Conservation (phyloP, 1,140 invertebrate species). For the Zaprionus camerounensis region DNA sequence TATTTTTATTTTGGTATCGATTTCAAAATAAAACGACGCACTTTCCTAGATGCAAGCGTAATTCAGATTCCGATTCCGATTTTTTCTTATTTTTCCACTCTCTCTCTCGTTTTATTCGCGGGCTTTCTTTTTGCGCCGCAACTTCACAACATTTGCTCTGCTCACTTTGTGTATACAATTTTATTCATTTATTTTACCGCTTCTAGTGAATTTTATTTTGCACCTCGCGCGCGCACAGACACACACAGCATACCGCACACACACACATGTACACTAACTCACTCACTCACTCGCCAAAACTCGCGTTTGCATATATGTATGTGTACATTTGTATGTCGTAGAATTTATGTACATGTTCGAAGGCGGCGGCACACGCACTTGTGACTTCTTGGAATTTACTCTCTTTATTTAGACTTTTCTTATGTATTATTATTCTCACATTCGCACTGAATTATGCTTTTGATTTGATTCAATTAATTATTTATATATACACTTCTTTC, state of each 20-base stretch:
- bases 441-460: conserved; percentile 15
- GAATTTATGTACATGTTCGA: conserved; percentile 46
- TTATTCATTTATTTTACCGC: conserved; percentile 50
- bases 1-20: conserved; percentile 79
- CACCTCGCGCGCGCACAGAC: conserved; percentile 34
- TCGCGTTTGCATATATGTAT: conserved; percentile 33
- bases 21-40: conserved; percentile 81
- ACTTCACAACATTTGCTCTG: conserved; percentile 68
- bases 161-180: conserved; percentile 48
- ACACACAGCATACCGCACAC: conserved; percentile 22
- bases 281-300: conserved; percentile 14
- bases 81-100: background rate
- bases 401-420: conserved; percentile 25
- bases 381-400: conserved; percentile 51
- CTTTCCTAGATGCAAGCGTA: conserved; percentile 68
- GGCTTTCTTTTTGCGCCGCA: conserved; percentile 77
- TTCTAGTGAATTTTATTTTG: conserved; percentile 45
- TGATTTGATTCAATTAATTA: conserved; percentile 3
- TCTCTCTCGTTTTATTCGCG: conserved; percentile 58
- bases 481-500: conserved; percentile 19
- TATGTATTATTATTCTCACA: conserved; percentile 11
- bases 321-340: conserved; percentile 18
- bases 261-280: conserved; percentile 19
- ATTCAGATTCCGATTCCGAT: conserved; percentile 53
- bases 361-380: conserved; percentile 54